A percentile compares a stretch with the other conserved stretches of the same genome.
These are phyloP conservation scores for Halcyon badia DNA, from an alignment of 2,797 vertebrate species.

Conservation along the genomic window DNA sequence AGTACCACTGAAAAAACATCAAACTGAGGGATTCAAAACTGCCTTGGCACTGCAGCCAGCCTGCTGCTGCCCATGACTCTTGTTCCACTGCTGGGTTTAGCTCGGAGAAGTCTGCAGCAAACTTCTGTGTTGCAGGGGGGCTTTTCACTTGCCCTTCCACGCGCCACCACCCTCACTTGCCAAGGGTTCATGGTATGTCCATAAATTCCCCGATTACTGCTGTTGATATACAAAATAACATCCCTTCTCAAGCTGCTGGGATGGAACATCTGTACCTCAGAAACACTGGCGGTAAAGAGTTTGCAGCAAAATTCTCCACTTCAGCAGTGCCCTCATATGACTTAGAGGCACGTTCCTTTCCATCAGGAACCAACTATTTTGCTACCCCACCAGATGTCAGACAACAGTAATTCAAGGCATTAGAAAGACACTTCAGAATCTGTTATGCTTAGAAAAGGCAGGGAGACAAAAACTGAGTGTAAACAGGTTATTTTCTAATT, in stretches of 20 bases:
- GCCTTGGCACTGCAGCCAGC: neutral
- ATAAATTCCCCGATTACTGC: neutral
- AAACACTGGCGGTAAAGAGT: neutral
- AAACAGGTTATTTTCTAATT: neutral
- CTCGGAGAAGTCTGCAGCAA: neutral
- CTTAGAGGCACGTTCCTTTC: neutral
- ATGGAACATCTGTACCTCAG: neutral
- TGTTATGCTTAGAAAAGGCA: neutral
- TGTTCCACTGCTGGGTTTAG: neutral
- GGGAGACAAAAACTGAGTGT: neutral
- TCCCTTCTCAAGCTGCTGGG: neutral
- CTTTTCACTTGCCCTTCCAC: neutral
- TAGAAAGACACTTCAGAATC: neutral
- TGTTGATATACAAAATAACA: neutral
- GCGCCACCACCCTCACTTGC: too few relatives aligned
- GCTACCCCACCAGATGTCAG: constrained; percentile 35
- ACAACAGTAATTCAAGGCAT: neutral
- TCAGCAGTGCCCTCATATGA: neutral
- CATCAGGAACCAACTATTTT: neutral
- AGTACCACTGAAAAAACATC: neutral
- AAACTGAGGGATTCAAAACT: neutral
- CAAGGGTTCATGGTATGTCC: neutral
- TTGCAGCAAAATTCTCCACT: neutral
- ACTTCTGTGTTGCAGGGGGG: neutral
- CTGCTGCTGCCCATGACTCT: neutral